Conservation (phyloP, 2,888 invertebrate genomes). For the Drosophila limbata region DNA sequence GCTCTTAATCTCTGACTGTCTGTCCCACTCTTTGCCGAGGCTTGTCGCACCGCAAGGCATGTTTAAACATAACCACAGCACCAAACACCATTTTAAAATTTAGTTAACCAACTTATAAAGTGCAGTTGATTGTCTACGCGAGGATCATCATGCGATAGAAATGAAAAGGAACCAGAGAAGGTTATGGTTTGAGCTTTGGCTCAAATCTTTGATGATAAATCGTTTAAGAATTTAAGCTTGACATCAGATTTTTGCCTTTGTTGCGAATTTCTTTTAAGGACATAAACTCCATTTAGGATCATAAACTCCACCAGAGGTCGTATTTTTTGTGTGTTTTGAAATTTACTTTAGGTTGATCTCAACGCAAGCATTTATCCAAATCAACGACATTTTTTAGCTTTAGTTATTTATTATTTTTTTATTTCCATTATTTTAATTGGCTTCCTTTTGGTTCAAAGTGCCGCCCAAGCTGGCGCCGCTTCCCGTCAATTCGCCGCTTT, state of each 20-base stretch:
- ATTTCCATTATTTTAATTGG: constrained; percentile 37
- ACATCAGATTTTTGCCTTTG: neutral
- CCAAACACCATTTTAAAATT: neutral
- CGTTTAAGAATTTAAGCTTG: neutral
- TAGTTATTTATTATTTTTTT: constrained; percentile 28
- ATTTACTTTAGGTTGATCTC: neutral
- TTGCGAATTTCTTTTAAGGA: neutral
- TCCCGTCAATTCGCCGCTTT: constrained; percentile 88
- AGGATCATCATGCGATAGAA: neutral
- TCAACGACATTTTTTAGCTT: neutral
- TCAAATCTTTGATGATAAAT: no score
- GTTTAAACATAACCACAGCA: constrained; percentile 44
- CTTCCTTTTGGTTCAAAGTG: constrained; percentile 84
- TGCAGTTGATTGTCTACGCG: neutral
- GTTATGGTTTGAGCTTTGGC: no score
- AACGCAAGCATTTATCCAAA: neutral
- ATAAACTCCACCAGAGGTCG: neutral
- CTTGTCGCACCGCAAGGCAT: constrained; percentile 53
- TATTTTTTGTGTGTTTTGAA: neutral
- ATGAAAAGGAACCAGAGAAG: neutral
- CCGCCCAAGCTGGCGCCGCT: constrained; percentile 88
- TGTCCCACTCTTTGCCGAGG: constrained; percentile 20
- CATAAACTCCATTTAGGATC: neutral
- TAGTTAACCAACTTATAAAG: neutral
- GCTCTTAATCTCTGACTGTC: constrained; percentile 18